Base-by-base conservation (phyloP, 2,797 vertebrate genomes). In the Microctenopoma lineatum region DNA sequence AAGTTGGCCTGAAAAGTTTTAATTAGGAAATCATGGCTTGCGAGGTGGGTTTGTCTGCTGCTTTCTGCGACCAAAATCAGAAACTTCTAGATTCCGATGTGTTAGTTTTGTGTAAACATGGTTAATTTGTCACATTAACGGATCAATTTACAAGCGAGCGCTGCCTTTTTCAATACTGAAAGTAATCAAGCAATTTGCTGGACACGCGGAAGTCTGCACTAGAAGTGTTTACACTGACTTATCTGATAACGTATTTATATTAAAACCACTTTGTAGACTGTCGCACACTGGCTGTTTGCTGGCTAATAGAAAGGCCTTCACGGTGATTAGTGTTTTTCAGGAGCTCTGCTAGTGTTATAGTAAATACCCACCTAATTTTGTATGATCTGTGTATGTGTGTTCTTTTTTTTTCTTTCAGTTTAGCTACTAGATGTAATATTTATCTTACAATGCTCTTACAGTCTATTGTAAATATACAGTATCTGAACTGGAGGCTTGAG, bases 51-150 rank as follows among this genome's bases (percentile, higher is more conserved):
- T 56, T n/a, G 55, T 14, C 25, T 15, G 42, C n/a, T 53, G 32
- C 62, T 48, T 11, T 51, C 0, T 78, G 66, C 59, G 57, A 75
- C n/a, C 61, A 66, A 32, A 45, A 29, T 47, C 11, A 41, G 75
- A 90, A 90, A 87, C 81, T 88, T 91, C 83, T 51, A 62, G 85
- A 86, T 54, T 3, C 52, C 59, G 15, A 32, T 50, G 12, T 61
- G 52, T 26, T 7, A 4, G 7, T 56, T 36, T 65, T 13, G 12
- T 21, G 4, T 10, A 9, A 67, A 48, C 36, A 1, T 2, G 4
- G 18, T 14, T 39, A 4, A 27, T 16, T 36, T 12, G 45, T 12
- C 1, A 1, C 3, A 7, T 57, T 2, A 26, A 21, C 7, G 16
- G 8, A 0, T 54, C 21, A 14, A 42, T 29, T 39, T 39, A 34